Evolutionary conservation across 2,113 vertebrate genomes (phyloP), one percentile per base, ranked within the genome.

Genomic region (Dicaeum eximium): DNA sequence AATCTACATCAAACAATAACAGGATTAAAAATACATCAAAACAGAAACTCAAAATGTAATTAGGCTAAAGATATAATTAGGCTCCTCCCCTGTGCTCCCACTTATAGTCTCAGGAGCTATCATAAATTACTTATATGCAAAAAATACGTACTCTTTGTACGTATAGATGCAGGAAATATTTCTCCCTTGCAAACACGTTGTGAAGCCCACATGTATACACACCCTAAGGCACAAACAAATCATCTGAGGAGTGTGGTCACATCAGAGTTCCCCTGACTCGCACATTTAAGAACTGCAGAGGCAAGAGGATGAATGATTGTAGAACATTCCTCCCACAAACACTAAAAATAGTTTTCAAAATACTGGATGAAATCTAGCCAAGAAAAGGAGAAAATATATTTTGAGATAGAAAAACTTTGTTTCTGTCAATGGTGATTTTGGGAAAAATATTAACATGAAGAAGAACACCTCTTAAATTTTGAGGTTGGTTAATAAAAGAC

Each of bases 21-120:
- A 53, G 71, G 35, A 88, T 80, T 77, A 82, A 95, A 35, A 86
- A 90, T 83, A 83, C 85, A 93, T 94, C 91, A 88, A 94, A 97
- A 85, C 71, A 40, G 15, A 77, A 94, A 69, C 13, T 83, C 51
- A 57, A 65, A 92, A 85, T 53, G 38, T 66, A 79, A 90, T 92
- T 65, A 93, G 75, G 74, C 47, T 60, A 53, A 94, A 92, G 45
- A 53, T 53, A 35, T 44, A 79, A 64, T 53, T 42, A 64, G 60
- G 48, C 60, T 93, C 69, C 86, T 72, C 37, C 60, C 24, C 11
- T 47, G 37, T 23, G 28, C 37, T 90, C 80, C 80, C 56, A 70
- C 60, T 88, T 92, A 31, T 0, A 92, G 69, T 94, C 92, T 83
- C 88, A 87, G 90, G 65, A 74, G 81, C 47, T 83, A 72, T 86